phyloP scores from a whole-genome alignment of 2,797 vertebrate species.

The Molossus alvarezi region DNA sequence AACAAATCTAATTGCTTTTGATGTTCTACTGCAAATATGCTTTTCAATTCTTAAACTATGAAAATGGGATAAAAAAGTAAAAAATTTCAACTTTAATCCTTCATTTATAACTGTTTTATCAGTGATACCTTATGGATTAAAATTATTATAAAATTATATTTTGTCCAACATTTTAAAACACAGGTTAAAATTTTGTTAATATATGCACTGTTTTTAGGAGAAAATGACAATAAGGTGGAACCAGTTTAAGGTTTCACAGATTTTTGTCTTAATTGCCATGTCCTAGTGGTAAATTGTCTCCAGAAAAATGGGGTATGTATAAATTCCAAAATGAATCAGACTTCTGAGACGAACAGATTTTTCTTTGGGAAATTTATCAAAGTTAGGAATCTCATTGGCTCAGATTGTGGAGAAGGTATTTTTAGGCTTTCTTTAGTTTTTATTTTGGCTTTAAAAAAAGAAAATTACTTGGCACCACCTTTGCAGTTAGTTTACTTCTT shows the following conservation, averaged over 20 bases:
- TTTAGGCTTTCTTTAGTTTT: conserved; percentile 37
- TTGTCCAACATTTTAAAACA: background rate
- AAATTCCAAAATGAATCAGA: background rate
- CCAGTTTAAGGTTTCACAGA: conserved; percentile 3
- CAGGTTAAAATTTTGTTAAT: background rate
- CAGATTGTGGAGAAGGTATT: background rate
- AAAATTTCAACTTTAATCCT: conserved; percentile 8
- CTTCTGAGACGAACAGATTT: background rate
- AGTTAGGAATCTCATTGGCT: background rate
- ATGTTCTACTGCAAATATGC: conserved; percentile 48
- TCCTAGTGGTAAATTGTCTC: background rate
- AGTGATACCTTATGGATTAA: conserved; percentile 30
- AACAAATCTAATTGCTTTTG: conserved; percentile 61
- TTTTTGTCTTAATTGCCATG: conserved; percentile 9
- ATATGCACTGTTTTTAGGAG: background rate
- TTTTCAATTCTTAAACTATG: conserved; percentile 71
- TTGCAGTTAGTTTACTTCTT: conserved; percentile 1
- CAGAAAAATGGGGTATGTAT: background rate
- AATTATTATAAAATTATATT: conserved; percentile 22
- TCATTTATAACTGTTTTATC: conserved; percentile 31
- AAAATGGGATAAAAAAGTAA: conserved; percentile 56
- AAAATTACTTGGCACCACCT: background rate
- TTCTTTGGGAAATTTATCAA: conserved; percentile 9
- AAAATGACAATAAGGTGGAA: background rate
- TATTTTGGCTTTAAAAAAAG: conserved; percentile 9